Conservation (phyloP, 2,888 invertebrate species). For the Drosophila falleni region DNA sequence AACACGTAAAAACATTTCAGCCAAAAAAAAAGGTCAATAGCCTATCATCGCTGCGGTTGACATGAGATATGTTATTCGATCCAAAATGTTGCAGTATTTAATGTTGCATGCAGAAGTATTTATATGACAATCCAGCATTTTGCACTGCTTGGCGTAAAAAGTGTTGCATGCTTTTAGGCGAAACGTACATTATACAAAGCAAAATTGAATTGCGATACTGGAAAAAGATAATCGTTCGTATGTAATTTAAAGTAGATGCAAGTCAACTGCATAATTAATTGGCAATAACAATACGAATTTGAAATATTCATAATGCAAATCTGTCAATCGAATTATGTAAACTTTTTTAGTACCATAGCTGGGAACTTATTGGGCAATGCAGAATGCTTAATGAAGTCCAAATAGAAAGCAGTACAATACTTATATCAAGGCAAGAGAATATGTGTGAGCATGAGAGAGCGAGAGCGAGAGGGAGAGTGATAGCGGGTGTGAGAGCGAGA, state of each 20-base stretch:
- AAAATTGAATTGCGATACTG: slow-evolving; percentile 5
- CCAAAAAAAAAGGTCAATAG: no score
- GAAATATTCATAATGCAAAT: background rate
- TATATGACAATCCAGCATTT: background rate
- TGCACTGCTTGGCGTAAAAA: slow-evolving; percentile 46
- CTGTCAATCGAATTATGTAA: slow-evolving; percentile 45
- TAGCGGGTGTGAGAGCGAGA: slow-evolving; percentile 19
- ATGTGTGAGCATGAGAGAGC: slow-evolving; percentile 8
- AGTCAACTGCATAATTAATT: background rate
- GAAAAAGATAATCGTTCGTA: background rate
- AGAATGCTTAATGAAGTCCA: slow-evolving; percentile 45
- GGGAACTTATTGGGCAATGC: slow-evolving; percentile 10
- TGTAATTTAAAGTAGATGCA: slow-evolving; percentile 3
- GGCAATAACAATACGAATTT: slow-evolving; percentile 4
- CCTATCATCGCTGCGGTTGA: no score
- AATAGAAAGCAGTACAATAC: slow-evolving; percentile 68
- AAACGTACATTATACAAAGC: background rate
- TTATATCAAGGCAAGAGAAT: slow-evolving; percentile 13
- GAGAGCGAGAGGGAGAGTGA: slow-evolving; percentile 18
- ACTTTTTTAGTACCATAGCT: slow-evolving; percentile 15
- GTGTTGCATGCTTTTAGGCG: slow-evolving; percentile 65
- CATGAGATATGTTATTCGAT: no score
- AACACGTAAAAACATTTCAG: no score
- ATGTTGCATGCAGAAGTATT: background rate
- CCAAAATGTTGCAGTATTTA: background rate